These are phyloP conservation scores for Cecidostiba fungosa DNA, from an alignment of 2,888 invertebrate species.

Conservation along the genomic window DNA sequence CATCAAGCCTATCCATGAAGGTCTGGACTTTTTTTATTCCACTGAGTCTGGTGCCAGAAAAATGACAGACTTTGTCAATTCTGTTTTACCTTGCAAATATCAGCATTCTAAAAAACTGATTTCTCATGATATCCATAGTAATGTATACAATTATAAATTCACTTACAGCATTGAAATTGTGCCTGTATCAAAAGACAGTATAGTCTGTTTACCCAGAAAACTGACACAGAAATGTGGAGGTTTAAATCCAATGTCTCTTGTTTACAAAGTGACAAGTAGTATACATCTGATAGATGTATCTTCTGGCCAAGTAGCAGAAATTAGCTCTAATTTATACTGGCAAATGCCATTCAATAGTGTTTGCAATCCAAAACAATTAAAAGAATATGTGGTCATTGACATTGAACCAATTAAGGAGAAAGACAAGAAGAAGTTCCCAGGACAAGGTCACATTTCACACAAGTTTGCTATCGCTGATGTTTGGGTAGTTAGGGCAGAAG, in stretches of 20 bases:
- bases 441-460: slow-evolving; percentile 92
- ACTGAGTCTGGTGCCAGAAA: slow-evolving; percentile 95
- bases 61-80: slow-evolving; percentile 95
- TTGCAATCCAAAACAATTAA: slow-evolving; percentile 94
- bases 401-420: slow-evolving; percentile 89
- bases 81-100: slow-evolving; percentile 93
- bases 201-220: slow-evolving; percentile 94
- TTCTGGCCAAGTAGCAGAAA: slow-evolving; percentile 93
- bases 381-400: slow-evolving; percentile 97
- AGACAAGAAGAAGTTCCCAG: slow-evolving; percentile 90
- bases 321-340: slow-evolving; percentile 91
- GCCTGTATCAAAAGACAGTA: slow-evolving; percentile 96
- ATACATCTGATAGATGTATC: slow-evolving; percentile 96
- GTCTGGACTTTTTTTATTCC: slow-evolving; percentile 96
- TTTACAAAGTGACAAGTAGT: slow-evolving; percentile 92
- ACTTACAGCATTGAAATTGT: slow-evolving; percentile 96
- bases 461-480: slow-evolving; percentile 96
- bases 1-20: slow-evolving; percentile 93
- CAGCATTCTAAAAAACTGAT: slow-evolving; percentile 96
- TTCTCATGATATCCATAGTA: slow-evolving; percentile 98
- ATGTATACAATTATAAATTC: slow-evolving; percentile 97
- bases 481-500: slow-evolving; percentile 94
- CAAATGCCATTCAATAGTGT: slow-evolving; percentile 92
- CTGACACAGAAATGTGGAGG: slow-evolving; percentile 93
- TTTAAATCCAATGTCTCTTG: slow-evolving; percentile 93